Conservation (phyloP, 2,888 invertebrate genomes). For the Epistrophe eligans region DNA sequence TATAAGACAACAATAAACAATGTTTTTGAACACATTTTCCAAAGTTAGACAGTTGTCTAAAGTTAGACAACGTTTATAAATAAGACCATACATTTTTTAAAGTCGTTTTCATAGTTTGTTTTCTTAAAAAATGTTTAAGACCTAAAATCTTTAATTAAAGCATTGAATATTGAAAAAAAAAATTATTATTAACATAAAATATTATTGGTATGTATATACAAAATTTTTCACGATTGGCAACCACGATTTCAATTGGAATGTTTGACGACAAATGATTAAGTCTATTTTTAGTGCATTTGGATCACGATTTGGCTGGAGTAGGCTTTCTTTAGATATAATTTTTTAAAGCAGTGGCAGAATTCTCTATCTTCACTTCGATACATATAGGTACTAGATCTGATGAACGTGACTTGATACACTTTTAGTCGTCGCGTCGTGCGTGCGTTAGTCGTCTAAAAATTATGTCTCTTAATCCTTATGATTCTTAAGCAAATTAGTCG, state of each 20-base stretch:
- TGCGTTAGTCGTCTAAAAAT: conserved; percentile 33
- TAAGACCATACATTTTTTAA: too few relatives aligned
- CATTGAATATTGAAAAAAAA: too few relatives aligned
- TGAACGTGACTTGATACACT: conserved; percentile 26
- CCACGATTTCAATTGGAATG: conserved; percentile 14
- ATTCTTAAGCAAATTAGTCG: conserved; percentile 68
- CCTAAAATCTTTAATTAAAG: too few relatives aligned
- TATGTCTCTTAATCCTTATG: conserved; percentile 45
- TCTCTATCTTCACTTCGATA: not conserved
- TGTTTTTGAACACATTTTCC: too few relatives aligned
- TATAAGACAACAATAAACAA: too few relatives aligned
- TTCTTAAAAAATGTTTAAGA: too few relatives aligned
- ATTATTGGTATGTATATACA: not conserved
- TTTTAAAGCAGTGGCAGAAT: conserved; percentile 44
- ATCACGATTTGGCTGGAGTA: conserved; percentile 4
- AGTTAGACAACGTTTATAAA: too few relatives aligned
- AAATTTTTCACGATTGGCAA: not conserved
- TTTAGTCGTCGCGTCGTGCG: conserved; percentile 41
- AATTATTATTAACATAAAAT: too few relatives aligned
- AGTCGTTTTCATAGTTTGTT: too few relatives aligned
- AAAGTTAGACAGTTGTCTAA: too few relatives aligned
- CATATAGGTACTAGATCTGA: too few relatives aligned
- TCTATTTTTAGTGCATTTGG: conserved; percentile 24
- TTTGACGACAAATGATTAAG: not conserved
- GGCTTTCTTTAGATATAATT: not conserved